These are phyloP conservation scores for Tetragnatha montana DNA, from an alignment of 2,888 invertebrate genomes.

Conservation along the genomic window DNA sequence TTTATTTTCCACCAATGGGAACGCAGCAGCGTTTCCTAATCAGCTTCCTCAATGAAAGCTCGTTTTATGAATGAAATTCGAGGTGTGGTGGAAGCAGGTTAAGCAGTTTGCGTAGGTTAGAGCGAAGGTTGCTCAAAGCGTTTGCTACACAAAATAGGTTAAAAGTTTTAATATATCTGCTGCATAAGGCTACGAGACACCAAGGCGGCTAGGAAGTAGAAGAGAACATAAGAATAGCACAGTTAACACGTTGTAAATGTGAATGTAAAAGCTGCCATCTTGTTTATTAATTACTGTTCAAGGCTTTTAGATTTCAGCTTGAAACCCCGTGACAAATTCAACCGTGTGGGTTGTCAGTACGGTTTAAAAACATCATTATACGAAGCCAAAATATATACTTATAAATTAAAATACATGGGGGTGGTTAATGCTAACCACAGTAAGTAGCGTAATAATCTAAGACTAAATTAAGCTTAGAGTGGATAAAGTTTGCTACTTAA, in stretches of 20 bases:
- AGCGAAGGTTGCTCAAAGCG: not conserved
- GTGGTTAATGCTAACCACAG: no score
- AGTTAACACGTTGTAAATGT: not conserved
- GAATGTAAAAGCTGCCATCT: no score
- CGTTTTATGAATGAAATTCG: conserved; percentile 55
- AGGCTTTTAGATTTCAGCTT: no score
- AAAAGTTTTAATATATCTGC: not conserved
- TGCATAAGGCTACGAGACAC: not conserved
- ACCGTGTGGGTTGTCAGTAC: no score
- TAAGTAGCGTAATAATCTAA: no score
- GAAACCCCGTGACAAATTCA: no score
- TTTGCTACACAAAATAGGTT: not conserved
- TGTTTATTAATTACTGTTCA: no score
- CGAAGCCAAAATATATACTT: no score
- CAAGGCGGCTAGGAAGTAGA: not conserved
- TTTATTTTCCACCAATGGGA: not conserved
- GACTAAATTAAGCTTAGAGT: no score
- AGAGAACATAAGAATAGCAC: not conserved
- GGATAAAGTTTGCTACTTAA: no score
- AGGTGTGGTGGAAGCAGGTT: conserved; percentile 62
- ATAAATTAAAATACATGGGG: no score
- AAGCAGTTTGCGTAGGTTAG: conserved; percentile 40
- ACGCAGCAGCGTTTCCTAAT: conserved; percentile 10
- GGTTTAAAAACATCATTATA: no score
- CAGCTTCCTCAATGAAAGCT: conserved; percentile 55